Conservation (phyloP, 92 coral and sea anemone genomes). For the Palythoa grandis region DNA sequence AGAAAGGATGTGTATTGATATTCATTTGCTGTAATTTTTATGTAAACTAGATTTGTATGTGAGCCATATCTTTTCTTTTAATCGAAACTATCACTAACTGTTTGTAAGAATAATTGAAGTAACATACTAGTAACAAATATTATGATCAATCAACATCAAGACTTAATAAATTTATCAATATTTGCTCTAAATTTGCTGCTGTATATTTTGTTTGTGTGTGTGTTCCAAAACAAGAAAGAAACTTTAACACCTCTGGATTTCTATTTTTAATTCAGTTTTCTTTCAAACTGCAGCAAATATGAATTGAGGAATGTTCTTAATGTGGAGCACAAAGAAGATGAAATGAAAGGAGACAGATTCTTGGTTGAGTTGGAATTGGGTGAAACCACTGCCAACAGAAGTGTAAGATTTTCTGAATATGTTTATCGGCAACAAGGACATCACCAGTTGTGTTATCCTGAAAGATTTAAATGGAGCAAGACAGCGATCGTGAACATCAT, state of each 20-base stretch:
- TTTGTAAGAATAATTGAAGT: no score
- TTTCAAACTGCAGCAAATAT: conserved; percentile 58
- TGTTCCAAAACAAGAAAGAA: not conserved
- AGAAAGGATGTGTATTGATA: no score
- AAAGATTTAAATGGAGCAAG: conserved; percentile 79
- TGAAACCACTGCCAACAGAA: conserved; percentile 54
- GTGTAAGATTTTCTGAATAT: conserved; percentile 81
- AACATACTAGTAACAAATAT: no score
- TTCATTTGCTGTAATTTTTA: no score
- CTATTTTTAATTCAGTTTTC: not conserved
- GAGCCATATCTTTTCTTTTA: no score
- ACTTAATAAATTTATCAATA: no score
- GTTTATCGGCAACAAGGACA: conserved; percentile 64
- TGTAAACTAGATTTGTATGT: no score
- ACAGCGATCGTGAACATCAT: conserved; percentile 77
- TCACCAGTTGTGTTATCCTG: conserved; percentile 67
- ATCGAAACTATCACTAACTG: no score
- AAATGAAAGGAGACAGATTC: conserved; percentile 68
- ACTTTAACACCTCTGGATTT: not conserved
- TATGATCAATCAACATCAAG: no score
- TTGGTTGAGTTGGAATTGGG: conserved; percentile 75
- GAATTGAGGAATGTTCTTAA: conserved; percentile 60
- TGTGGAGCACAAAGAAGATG: conserved; percentile 77
- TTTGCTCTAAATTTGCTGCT: no score
- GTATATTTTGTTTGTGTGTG: no score